These are phyloP conservation scores for Celastrina argiolus DNA, from an alignment of 2,888 invertebrate genomes.

Conservation along the genomic window DNA sequence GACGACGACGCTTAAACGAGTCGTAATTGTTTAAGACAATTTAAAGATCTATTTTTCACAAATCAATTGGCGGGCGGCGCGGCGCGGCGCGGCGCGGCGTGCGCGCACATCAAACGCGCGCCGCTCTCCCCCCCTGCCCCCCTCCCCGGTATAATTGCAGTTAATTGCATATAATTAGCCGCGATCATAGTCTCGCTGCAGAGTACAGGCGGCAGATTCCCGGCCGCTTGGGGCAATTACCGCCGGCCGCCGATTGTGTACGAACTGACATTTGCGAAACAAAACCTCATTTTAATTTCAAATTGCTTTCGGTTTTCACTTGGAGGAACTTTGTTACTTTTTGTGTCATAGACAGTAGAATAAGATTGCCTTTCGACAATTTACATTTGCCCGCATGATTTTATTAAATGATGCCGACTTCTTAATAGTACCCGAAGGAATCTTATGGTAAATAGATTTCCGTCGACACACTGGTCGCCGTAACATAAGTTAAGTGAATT, in stretches of 20 bases:
- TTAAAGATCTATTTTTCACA: background rate
- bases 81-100: background rate
- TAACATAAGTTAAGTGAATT: too few relatives aligned
- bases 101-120: background rate
- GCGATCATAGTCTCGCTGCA: background rate
- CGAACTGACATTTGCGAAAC: constrained; percentile 6
- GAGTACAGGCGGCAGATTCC: background rate
- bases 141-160: constrained; percentile 1
- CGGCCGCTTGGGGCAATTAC: background rate
- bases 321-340: background rate
- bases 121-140: background rate
- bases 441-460: too few relatives aligned
- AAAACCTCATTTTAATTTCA: constrained; percentile 8
- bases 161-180: constrained; percentile 16
- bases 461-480: too few relatives aligned
- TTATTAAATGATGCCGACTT: too few relatives aligned
- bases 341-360: too few relatives aligned
- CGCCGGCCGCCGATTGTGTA: background rate
- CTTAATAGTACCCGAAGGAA: too few relatives aligned
- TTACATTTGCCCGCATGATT: too few relatives aligned
- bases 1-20: too few relatives aligned
- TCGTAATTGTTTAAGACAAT: too few relatives aligned
- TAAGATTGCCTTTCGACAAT: too few relatives aligned
- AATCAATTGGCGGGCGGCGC: background rate
- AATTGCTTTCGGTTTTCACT: constrained; percentile 4